Conservation (phyloP, 2,113 vertebrate genomes). For the Paradoxurus hermaphroditus region DNA sequence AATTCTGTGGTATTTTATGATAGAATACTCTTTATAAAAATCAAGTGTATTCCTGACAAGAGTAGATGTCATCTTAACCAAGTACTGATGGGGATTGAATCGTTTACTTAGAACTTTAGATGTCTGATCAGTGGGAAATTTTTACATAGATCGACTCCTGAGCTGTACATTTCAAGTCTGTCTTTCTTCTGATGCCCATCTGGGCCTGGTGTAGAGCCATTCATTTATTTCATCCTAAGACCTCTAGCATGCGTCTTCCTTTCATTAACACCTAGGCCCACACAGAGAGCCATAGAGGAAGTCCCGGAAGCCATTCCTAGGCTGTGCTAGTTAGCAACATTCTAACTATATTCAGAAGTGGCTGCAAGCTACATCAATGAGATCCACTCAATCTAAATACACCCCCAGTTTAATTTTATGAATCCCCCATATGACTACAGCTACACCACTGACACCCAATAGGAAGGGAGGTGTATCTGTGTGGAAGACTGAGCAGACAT, state of each 20-base stretch:
- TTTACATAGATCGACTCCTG: neutral
- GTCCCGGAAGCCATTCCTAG: neutral
- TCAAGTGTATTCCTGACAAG: neutral
- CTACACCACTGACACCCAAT: no score
- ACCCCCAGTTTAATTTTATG: neutral
- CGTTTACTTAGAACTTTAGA: neutral
- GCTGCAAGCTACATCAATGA: neutral
- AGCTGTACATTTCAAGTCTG: neutral
- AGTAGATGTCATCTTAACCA: neutral
- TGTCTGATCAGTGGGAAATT: neutral
- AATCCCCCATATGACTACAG: neutral
- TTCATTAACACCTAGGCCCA: neutral
- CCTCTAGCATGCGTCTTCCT: neutral
- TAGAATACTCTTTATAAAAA: neutral
- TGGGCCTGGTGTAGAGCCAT: neutral
- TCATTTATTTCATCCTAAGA: neutral
- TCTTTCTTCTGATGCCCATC: neutral
- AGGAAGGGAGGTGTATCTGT: neutral
- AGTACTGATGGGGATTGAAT: neutral
- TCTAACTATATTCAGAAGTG: neutral
- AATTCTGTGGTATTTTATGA: neutral
- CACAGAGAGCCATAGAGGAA: neutral
- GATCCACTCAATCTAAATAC: neutral
- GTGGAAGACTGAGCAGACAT: neutral
- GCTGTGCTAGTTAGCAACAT: neutral